Evolutionary conservation across 2,113 vertebrate genomes (phyloP), one percentile per base, ranked within the genome.

Genomic region (Silurus glanis): DNA sequence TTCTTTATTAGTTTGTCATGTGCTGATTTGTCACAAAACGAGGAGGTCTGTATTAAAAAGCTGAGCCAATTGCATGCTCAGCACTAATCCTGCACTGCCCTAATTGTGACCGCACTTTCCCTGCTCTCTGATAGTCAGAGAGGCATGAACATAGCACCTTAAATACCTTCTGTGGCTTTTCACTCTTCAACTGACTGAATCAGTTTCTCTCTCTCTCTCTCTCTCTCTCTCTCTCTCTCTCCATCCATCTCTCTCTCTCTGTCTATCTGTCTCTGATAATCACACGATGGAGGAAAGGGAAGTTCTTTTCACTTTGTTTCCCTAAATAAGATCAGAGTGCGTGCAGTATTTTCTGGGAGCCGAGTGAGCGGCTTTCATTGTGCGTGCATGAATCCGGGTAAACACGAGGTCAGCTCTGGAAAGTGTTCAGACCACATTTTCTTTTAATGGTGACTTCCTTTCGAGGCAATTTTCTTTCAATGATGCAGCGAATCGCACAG

Each of bases 41-140:
- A 49, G 64, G 59, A 71, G 75, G 79, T 79, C 51, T 64, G 79
- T 83, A 92, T 88, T 92, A 90, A 92, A 93, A 92, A 90, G 87
- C 92, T 85, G 85, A 91, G 92, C 92, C 90, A 90, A 90, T 87
- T 89, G 89, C 92, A 86, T 82, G 87, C 91, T 92, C 66, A 79
- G 88, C 91, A 85, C 88, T 93, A 94, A 94, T 94, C 94, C 91
- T 90, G 86, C 85, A 88, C 82, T 92, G 92, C 88, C 91, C 93
- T 93, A 93, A 93, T 92, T 93, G 91, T 92, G 90, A 71, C 84
- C 88, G 85, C 88, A 87, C 82, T 90, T 91, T 90, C 90, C 91
- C 91, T 90, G 86, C 88, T 92, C 90, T 92, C 62, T 83, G 59
- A 81, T 28, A 75, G 58, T 58, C 59, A n/a, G 66, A 64, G 74